phyloP scores from a whole-genome alignment of 2,113 vertebrate genomes.

The Otis tarda region DNA sequence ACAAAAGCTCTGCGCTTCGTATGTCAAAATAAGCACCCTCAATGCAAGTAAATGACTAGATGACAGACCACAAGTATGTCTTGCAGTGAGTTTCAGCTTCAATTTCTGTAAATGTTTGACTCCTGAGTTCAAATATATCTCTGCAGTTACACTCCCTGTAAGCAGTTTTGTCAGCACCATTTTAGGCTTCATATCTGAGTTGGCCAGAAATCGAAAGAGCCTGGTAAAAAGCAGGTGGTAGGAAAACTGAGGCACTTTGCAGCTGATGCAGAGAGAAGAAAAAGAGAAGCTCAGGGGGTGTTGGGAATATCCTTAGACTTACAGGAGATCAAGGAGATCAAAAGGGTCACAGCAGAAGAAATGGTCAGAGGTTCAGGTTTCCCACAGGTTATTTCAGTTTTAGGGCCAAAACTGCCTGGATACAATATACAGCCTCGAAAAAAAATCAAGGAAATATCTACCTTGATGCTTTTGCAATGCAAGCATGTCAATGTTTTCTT shows the following conservation, averaged over 20 bases:
- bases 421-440: background rate
- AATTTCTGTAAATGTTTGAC: background rate
- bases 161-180: background rate
- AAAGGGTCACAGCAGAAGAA: background rate
- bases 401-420: background rate
- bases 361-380: background rate
- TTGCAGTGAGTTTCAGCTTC: background rate
- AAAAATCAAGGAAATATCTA: background rate
- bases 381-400: background rate
- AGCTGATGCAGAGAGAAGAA: background rate
- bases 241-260: background rate
- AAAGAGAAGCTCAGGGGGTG: background rate
- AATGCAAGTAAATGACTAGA: background rate
- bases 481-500: background rate
- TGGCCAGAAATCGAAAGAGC: background rate
- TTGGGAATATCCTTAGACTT: background rate
- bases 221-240: background rate
- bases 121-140: background rate
- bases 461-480: background rate
- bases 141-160: background rate
- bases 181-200: background rate
- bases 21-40: background rate
- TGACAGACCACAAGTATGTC: background rate
- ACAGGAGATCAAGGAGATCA: background rate
- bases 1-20: background rate